Evolutionary conservation across 1,140 invertebrate species (phyloP).

Genomic region (Leguminivora glycinivorella): DNA sequence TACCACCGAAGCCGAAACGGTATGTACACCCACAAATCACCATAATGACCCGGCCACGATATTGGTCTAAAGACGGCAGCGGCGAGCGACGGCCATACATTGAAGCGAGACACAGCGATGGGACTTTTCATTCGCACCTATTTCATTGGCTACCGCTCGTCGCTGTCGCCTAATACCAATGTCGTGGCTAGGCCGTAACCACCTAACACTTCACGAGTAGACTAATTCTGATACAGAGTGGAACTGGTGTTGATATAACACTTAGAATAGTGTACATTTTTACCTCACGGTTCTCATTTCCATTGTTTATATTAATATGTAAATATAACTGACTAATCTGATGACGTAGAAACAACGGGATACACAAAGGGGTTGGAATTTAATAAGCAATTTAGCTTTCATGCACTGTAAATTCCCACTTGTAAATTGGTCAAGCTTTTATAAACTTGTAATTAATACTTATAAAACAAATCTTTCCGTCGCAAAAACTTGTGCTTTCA

Average conservation of each 20-base stretch:
- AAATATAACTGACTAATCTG: conserved; percentile 59
- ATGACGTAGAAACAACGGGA: conserved; percentile 47
- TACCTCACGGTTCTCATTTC: conserved; percentile 16
- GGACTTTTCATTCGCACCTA: too few species aligned
- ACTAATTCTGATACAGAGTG: conserved; percentile 44
- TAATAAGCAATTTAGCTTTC: background rate
- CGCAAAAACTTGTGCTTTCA: too few species aligned
- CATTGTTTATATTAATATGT: conserved; percentile 39
- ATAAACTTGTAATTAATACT: too few species aligned
- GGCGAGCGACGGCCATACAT: too few species aligned
- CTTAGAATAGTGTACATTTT: conserved; percentile 44
- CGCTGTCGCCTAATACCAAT: too few species aligned
- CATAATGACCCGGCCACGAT: too few species aligned
- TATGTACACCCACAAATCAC: conserved; percentile 39
- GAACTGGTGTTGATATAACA: conserved; percentile 48
- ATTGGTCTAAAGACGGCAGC: too few species aligned
- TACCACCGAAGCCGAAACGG: conserved; percentile 63
- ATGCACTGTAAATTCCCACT: background rate
- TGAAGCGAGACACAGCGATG: too few species aligned
- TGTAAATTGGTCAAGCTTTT: too few species aligned
- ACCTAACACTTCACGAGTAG: conserved; percentile 34
- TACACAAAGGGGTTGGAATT: background rate
- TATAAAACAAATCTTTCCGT: too few species aligned
- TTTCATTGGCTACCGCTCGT: too few species aligned
- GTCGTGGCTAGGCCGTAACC: too few species aligned